A percentile compares a stretch with the other conserved stretches of the same genome.
phyloP scores from a whole-genome alignment of 2,797 vertebrate species.

The Platalea minor region DNA sequence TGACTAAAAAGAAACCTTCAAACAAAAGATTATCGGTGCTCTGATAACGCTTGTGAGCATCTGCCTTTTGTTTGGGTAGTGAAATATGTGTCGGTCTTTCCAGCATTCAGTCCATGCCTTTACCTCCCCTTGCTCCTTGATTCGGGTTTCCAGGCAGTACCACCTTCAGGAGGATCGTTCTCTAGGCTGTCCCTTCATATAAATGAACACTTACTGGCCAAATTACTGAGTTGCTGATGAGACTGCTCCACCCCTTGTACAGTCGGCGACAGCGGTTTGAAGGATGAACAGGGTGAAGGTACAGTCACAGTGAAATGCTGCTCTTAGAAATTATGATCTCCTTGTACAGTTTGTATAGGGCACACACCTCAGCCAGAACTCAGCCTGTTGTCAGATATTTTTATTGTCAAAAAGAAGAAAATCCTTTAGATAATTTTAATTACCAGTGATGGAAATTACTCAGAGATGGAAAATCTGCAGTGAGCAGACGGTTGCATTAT shows the following conservation, averaged over 20 bases:
- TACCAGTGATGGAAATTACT: background rate
- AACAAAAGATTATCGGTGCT: background rate
- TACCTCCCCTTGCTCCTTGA: background rate
- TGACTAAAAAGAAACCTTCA: background rate
- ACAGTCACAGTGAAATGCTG: background rate
- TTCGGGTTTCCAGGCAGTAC: background rate
- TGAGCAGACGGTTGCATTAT: background rate
- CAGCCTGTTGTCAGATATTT: background rate
- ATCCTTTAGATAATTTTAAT: background rate
- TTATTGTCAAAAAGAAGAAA: background rate
- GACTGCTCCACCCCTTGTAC: background rate
- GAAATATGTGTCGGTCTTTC: background rate
- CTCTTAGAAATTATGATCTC: background rate
- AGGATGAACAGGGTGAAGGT: background rate
- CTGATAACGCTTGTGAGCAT: background rate
- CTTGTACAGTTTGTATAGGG: background rate
- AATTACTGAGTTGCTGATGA: background rate
- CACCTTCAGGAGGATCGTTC: background rate
- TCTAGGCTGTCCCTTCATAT: background rate
- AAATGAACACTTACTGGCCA: background rate
- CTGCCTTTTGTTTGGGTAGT: background rate
- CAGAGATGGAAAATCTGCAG: background rate
- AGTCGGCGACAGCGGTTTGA: background rate
- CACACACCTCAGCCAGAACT: background rate
- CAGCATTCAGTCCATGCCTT: accelerated